These are phyloP conservation scores for Rhodophaea formosa DNA, from an alignment of 2,888 invertebrate species.

Conservation along the genomic window DNA sequence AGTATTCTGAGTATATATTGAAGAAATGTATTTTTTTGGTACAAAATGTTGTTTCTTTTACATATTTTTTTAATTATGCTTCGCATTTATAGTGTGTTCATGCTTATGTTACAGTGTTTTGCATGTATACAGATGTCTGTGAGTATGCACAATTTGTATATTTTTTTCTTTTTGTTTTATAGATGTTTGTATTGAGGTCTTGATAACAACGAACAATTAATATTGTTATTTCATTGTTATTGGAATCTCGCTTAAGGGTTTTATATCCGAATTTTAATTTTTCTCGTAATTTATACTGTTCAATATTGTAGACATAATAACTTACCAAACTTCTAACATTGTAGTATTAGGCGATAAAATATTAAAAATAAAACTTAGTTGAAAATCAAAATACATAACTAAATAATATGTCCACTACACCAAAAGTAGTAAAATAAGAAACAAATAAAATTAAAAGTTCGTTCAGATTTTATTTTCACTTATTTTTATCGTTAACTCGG, in stretches of 20 bases:
- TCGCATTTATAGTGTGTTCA: constrained; percentile 78
- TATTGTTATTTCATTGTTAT: constrained; percentile 43
- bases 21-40: constrained; percentile 61
- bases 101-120: constrained; percentile 78
- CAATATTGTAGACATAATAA: constrained; percentile 37
- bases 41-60: constrained; percentile 68
- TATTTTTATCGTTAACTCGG: constrained; percentile 68
- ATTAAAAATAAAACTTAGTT: constrained; percentile 34
- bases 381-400: constrained; percentile 52
- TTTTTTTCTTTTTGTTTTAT: constrained; percentile 45
- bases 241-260: constrained; percentile 50
- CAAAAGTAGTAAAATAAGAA: constrained; percentile 58
- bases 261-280: constrained; percentile 55
- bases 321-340: constrained; percentile 62
- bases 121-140: constrained; percentile 76
- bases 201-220: constrained; percentile 49
- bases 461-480: constrained; percentile 50
- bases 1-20: constrained; percentile 65
- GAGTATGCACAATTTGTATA: constrained; percentile 78
- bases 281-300: constrained; percentile 38
- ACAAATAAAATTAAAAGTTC: constrained; percentile 44
- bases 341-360: constrained; percentile 52
- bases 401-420: constrained; percentile 69
- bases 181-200: constrained; percentile 58
- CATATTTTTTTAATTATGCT: constrained; percentile 66